A percentile compares a stretch with the other conserved stretches of the same genome.
Conservation (phyloP, 2,888 invertebrate species). For the Dinocampus coccinellae region DNA sequence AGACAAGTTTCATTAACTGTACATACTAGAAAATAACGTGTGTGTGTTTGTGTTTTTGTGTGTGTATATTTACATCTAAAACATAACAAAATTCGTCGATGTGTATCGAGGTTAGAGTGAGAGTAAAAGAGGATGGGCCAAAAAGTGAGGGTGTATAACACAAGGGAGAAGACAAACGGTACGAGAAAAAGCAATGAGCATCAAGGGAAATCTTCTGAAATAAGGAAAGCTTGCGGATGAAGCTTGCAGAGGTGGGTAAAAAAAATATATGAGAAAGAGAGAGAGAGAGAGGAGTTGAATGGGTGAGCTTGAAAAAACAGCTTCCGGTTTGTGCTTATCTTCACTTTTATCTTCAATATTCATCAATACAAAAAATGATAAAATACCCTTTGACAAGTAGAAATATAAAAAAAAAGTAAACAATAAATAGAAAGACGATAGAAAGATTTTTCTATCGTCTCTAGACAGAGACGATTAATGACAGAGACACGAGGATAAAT, state of each 20-base stretch:
- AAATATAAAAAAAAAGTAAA: no score
- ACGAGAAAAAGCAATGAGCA: slow-evolving; percentile 56
- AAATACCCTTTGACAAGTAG: no score
- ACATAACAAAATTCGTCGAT: not conserved
- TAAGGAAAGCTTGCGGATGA: slow-evolving; percentile 40
- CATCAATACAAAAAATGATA: no score
- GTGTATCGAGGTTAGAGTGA: not conserved
- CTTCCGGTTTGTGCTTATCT: slow-evolving; percentile 44
- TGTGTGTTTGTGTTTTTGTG: not conserved
- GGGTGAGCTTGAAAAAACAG: slow-evolving; percentile 23
- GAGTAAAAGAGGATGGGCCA: not conserved
- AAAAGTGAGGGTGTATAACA: slow-evolving; percentile 20
- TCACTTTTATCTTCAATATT: no score
- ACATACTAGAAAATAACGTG: no score
- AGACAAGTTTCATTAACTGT: not conserved
- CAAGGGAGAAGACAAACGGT: slow-evolving; percentile 34
- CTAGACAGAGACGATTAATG: no score
- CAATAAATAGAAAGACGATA: no score
- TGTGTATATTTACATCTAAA: not conserved
- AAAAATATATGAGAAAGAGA: no score
- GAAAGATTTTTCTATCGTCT: no score
- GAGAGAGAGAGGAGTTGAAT: no score
- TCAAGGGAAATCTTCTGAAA: slow-evolving; percentile 63
- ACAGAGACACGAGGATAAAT: no score
- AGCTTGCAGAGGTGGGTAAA: slow-evolving; percentile 5